These are phyloP conservation scores for Kryptolebias ocellatus DNA, from an alignment of 2,797 vertebrate species.

Conservation along the genomic window DNA sequence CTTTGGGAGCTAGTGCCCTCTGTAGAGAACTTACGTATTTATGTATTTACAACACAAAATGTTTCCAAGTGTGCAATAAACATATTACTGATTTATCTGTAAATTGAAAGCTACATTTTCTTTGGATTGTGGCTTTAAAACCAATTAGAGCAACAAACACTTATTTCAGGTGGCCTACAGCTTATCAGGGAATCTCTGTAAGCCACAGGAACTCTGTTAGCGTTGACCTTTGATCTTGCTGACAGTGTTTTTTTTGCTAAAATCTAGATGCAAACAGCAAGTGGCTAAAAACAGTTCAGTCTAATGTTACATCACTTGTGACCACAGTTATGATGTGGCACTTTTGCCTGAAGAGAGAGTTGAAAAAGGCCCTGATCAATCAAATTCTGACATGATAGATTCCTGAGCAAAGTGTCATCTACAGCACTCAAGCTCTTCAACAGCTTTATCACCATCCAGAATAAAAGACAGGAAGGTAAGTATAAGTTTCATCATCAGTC, in stretches of 20 bases:
- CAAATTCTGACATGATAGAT: slow-evolving; percentile 60
- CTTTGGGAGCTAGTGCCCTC: slow-evolving; percentile 52
- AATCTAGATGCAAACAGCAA: slow-evolving; percentile 15
- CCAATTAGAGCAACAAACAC: slow-evolving; percentile 45
- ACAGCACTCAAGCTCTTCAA: slow-evolving; percentile 47
- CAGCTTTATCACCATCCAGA: slow-evolving; percentile 50
- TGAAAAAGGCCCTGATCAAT: slow-evolving; percentile 44
- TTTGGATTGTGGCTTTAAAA: slow-evolving; percentile 1
- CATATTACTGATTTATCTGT: background rate
- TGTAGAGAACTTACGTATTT: slow-evolving; percentile 36
- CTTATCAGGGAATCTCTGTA: slow-evolving; percentile 26
- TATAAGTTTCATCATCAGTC: slow-evolving; percentile 13
- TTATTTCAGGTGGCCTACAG: slow-evolving; percentile 10
- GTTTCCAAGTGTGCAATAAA: background rate
- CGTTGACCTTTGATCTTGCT: slow-evolving; percentile 31
- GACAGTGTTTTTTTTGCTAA: slow-evolving; percentile 1
- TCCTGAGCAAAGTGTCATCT: slow-evolving; percentile 58
- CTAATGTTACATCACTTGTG: slow-evolving; percentile 25
- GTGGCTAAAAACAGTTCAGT: slow-evolving; percentile 27
- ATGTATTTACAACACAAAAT: background rate
- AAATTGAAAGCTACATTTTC: background rate
- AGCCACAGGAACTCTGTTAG: slow-evolving; percentile 19
- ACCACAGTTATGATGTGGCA: slow-evolving; percentile 42
- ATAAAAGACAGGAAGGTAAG: slow-evolving; percentile 12
- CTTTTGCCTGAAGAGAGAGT: slow-evolving; percentile 40